These are phyloP conservation scores for Aphaenogaster floridana DNA, from an alignment of 1,140 invertebrate species.

Conservation along the genomic window DNA sequence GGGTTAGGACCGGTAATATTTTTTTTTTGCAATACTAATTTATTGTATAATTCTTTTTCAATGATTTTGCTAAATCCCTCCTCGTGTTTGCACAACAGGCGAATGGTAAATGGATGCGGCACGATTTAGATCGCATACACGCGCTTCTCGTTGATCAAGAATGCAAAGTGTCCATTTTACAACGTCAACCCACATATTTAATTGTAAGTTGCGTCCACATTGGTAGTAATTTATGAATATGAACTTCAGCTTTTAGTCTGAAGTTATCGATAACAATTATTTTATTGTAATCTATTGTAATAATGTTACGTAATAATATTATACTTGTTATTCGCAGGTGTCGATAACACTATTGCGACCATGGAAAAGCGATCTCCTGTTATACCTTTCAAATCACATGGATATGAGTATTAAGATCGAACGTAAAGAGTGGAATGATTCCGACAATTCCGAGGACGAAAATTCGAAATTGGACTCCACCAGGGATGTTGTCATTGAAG, in stretches of 20 bases:
- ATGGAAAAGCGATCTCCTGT: not conserved
- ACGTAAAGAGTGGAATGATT: constrained; percentile 8
- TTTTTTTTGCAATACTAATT: constrained; percentile 10
- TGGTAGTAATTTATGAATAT: not conserved
- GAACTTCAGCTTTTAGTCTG: not conserved
- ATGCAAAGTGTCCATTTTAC: constrained; percentile 71
- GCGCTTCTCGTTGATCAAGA: constrained; percentile 76
- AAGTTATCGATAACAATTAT: not conserved
- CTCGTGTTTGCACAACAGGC: constrained; percentile 42
- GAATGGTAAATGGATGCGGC: constrained; percentile 72
- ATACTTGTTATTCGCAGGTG: constrained; percentile 20
- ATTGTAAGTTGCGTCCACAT: constrained; percentile 51
- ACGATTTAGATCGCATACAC: constrained; percentile 82
- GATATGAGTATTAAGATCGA: constrained; percentile 11
- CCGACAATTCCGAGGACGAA: not conserved
- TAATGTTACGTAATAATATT: not conserved
- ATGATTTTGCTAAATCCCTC: constrained; percentile 10
- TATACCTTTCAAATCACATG: not conserved
- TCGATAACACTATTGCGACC: constrained; percentile 32
- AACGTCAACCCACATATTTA: constrained; percentile 49
- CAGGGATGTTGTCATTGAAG: constrained; percentile 40
- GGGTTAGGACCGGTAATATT: constrained; percentile 83
- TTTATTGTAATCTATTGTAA: not conserved
- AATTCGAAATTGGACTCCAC: not conserved
- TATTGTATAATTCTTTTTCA: constrained; percentile 39